Conservation (phyloP, 2,888 invertebrate genomes). For the Drosophila phalerata region DNA sequence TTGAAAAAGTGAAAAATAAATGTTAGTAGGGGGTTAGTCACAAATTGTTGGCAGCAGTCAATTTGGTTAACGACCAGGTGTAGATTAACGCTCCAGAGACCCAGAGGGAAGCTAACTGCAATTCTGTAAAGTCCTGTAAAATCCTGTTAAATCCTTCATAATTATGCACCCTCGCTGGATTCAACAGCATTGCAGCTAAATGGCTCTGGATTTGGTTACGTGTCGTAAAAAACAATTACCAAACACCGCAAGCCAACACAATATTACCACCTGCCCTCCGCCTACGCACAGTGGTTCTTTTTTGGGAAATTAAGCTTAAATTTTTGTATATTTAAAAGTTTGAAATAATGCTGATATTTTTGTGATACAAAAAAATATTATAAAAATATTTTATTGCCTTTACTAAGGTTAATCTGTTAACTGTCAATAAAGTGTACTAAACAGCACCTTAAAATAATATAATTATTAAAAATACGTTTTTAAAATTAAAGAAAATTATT, state of each 20-base stretch:
- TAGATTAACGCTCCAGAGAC: conserved; percentile 63
- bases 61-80: conserved; percentile 58
- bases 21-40: not conserved
- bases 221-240: conserved; percentile 69
- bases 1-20: conserved; percentile 70
- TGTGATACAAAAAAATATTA: too few species aligned
- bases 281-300: too few species aligned
- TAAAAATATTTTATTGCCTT: too few species aligned
- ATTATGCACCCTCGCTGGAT: conserved; percentile 21
- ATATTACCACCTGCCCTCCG: not conserved
- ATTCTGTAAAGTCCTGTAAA: not conserved
- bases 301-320: too few species aligned
- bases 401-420: too few species aligned
- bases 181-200: conserved; percentile 11
- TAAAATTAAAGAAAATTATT: too few species aligned
- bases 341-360: too few species aligned
- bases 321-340: too few species aligned
- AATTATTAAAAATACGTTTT: too few species aligned
- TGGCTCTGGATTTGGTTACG: conserved; percentile 32
- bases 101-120: conserved; percentile 39
- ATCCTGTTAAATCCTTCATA: conserved; percentile 10
- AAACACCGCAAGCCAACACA: conserved; percentile 46
- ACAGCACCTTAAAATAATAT: too few species aligned
- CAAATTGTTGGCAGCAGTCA: conserved; percentile 46
- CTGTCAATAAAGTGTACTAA: too few species aligned